A percentile compares a stretch with the other conserved stretches of the same genome.
Evolutionary conservation across 2,797 vertebrate genomes (phyloP).

Genomic region (Tapera naevia): DNA sequence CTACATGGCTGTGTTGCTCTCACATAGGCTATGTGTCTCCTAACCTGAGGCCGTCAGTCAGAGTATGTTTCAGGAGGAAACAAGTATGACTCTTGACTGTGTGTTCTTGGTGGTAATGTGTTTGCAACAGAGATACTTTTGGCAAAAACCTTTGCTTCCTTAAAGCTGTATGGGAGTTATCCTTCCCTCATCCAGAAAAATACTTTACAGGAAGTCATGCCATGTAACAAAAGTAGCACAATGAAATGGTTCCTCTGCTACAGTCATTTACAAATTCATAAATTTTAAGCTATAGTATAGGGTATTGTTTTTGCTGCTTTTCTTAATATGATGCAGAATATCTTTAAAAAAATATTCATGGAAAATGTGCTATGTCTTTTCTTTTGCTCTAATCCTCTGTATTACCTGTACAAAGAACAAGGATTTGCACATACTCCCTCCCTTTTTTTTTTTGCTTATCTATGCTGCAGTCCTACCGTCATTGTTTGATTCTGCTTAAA

Average conservation of each 20-base stretch:
- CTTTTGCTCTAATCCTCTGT: conserved; percentile 42
- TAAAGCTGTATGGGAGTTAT: not conserved
- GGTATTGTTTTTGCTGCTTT: conserved; percentile 41
- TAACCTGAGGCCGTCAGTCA: not conserved
- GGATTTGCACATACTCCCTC: not conserved
- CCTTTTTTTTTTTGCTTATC: conserved; percentile 28
- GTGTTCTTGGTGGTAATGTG: not conserved
- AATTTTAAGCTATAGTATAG: conserved; percentile 16
- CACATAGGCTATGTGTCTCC: not conserved
- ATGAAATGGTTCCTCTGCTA: conserved; percentile 21
- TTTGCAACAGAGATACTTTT: not conserved
- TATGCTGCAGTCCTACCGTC: conserved; percentile 55
- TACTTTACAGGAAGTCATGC: not conserved
- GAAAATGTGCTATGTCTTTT: conserved; percentile 9
- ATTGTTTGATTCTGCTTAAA: conserved; percentile 74
- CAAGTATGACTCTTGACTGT: not conserved
- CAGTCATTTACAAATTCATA: conserved; percentile 3
- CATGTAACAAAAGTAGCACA: not conserved
- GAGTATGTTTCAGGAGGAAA: not conserved
- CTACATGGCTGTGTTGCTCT: not conserved
- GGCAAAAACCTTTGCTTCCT: not conserved
- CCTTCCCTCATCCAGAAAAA: not conserved
- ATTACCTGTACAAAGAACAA: conserved; percentile 63
- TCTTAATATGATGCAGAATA: conserved; percentile 40
- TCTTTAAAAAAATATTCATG: conserved; percentile 48